A percentile compares a stretch with the other conserved stretches of the same genome.
These are phyloP conservation scores for Aphelenchoides fujianensis DNA, from an alignment of 1,140 invertebrate genomes.

Conservation along the genomic window DNA sequence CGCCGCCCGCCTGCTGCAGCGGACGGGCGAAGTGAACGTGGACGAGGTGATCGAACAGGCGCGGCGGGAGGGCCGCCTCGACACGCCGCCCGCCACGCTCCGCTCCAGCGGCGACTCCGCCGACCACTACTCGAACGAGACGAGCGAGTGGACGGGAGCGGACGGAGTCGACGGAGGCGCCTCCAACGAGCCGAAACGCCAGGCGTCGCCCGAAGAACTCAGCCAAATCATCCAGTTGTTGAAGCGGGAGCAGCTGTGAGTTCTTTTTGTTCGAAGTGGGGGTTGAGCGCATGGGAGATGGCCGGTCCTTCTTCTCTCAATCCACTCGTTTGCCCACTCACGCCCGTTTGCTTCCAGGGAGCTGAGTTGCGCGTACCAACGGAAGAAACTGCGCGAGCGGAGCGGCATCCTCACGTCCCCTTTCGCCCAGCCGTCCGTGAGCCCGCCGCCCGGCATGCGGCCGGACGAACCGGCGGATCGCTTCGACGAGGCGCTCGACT, in stretches of 20 bases:
- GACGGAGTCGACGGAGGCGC: too few species aligned
- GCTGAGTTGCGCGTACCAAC: background rate
- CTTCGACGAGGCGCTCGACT: background rate
- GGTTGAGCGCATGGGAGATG: too few species aligned
- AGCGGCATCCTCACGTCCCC: background rate
- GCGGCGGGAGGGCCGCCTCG: background rate
- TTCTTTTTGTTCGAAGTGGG: too few species aligned
- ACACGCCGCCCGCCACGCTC: background rate
- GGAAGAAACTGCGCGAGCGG: background rate
- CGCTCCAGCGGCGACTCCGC: background rate
- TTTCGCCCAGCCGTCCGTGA: too few species aligned
- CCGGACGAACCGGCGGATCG: background rate
- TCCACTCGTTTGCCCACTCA: too few species aligned
- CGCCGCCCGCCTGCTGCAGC: background rate
- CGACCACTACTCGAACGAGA: too few species aligned
- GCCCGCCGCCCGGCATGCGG: too few species aligned
- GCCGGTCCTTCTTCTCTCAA: too few species aligned
- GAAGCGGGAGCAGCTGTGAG: background rate
- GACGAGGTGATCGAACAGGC: conserved; percentile 1
- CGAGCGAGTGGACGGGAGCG: too few species aligned
- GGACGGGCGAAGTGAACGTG: background rate
- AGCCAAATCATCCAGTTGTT: background rate
- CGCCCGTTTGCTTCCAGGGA: background rate
- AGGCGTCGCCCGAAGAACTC: background rate
- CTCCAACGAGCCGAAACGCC: too few species aligned